Evolutionary conservation across 2,888 invertebrate species (phyloP).

Genomic region (Saturnia pavonia): DNA sequence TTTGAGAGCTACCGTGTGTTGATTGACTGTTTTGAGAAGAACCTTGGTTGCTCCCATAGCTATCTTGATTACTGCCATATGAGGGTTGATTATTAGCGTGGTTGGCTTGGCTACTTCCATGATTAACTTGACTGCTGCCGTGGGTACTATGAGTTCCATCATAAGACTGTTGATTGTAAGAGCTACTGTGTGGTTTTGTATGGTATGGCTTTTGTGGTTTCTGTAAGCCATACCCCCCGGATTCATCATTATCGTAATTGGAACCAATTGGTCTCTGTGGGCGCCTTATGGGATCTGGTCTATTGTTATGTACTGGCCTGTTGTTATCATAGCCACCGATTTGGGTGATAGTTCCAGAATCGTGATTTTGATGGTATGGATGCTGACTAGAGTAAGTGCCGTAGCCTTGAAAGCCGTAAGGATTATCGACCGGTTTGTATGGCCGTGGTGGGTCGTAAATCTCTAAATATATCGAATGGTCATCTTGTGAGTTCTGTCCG

Average conservation of each 20-base stretch:
- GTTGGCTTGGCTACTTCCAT: slow-evolving; percentile 1
- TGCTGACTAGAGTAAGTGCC: slow-evolving; percentile 53
- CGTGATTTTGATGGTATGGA: slow-evolving; percentile 42
- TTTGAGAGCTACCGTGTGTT: slow-evolving; percentile 27
- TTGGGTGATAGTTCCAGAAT: slow-evolving; percentile 40
- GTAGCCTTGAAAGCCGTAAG: slow-evolving; percentile 47
- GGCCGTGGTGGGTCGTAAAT: slow-evolving; percentile 69
- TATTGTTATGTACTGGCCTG: slow-evolving; percentile 22
- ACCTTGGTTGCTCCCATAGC: slow-evolving; percentile 22
- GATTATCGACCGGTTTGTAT: slow-evolving; percentile 43
- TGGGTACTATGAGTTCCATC: background rate
- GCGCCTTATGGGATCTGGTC: slow-evolving; percentile 30
- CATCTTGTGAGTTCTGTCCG: slow-evolving; percentile 51
- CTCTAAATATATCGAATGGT: slow-evolving; percentile 65
- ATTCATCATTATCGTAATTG: slow-evolving; percentile 5
- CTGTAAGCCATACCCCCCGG: slow-evolving; percentile 25
- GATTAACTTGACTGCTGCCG: slow-evolving; percentile 12
- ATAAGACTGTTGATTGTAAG: slow-evolving; percentile 1
- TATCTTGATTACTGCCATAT: slow-evolving; percentile 15
- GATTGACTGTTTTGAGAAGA: slow-evolving; percentile 9
- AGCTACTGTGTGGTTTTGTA: background rate
- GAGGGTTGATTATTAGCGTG: slow-evolving; percentile 26
- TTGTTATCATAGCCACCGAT: slow-evolving; percentile 32
- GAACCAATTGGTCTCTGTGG: slow-evolving; percentile 29
- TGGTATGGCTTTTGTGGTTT: slow-evolving; percentile 16